Evolutionary conservation across 2,888 invertebrate species (phyloP), one percentile per base, ranked within the genome.

Genomic region (Caenorhabditis plicata): DNA sequence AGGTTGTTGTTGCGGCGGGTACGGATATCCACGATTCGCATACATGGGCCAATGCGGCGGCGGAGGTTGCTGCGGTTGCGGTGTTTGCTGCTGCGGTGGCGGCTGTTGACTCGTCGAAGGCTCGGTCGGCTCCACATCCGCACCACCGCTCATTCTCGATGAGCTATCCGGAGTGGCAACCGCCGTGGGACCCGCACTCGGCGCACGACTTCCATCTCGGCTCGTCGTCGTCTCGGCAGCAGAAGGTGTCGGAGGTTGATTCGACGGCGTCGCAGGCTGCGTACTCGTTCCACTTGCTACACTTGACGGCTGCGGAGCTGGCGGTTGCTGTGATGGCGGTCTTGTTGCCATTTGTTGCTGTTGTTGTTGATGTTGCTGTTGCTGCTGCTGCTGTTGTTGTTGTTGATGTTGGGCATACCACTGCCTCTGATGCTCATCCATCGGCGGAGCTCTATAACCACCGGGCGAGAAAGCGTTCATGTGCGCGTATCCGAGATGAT

Each of bases 91-190:
- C 8, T 25, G 43, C 7, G 3, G 5, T 9, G 8, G 48, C 32
- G 4, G 38, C n/a, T n/a, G n/a, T n/a, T n/a, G n/a, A n/a, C n/a
- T 2, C 25, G 33, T 26, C 25, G 33, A 36, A 23, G 45, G 15
- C 11, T 36, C 45, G 47, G 47, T 27, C 47, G 48, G 11, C 38
- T 42, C 33, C 9, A 41, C 54, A 22, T 68, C 71, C 5, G 44
- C 64, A 22, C 54, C 65, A 3, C 62, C 58, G 23, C 67, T 62
- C 51, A 68, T 52, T 35, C 65, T 36, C 5, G 64, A 63, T 3
- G 63, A 35, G 29, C 67, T 65, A 47, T 73, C 73, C 22, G 71
- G 71, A 4, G 73, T 75, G 8, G 56, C 52, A 36, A 49, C 41
- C 2, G 51, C 27, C 8, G 42, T 50, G 0, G 70, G 70, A n/a